phyloP scores from a whole-genome alignment of 2,113 vertebrate species.

The Coturnix japonica region DNA sequence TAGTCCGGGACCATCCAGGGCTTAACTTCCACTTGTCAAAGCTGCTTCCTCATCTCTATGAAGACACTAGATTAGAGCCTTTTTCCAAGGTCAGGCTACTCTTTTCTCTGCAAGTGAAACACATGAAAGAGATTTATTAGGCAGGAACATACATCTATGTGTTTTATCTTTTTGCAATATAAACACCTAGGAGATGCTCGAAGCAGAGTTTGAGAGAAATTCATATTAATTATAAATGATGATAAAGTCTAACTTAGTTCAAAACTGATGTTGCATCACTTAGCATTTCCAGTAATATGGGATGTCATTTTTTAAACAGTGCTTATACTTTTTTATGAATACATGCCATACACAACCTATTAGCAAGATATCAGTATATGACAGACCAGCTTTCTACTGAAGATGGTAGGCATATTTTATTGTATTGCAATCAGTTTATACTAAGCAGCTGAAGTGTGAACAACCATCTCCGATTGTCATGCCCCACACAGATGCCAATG shows the following conservation, averaged over 20 bases:
- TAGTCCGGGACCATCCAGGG: conserved; percentile 54
- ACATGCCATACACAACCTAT: background rate
- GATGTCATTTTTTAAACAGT: background rate
- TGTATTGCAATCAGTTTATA: background rate
- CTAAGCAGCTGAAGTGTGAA: background rate
- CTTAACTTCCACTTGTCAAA: conserved; percentile 76
- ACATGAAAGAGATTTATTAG: conserved; percentile 73
- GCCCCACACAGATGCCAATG: background rate
- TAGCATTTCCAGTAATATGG: background rate
- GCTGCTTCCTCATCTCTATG: conserved; percentile 64
- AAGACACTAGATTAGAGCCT: conserved; percentile 62
- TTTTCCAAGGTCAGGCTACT: conserved; percentile 72
- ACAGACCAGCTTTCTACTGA: background rate
- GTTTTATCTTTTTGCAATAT: conserved; percentile 60
- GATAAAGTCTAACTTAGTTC: conserved; percentile 63
- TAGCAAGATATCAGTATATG: background rate
- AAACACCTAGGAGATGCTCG: conserved; percentile 68
- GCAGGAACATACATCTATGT: conserved; percentile 15
- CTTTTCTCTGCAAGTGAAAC: conserved; percentile 49
- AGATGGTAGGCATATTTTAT: background rate
- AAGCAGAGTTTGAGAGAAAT: conserved; percentile 57
- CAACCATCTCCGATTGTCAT: background rate
- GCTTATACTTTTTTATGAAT: background rate
- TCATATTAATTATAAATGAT: conserved; percentile 74
- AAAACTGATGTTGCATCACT: conserved; percentile 42